Conservation (phyloP, 2,113 vertebrate genomes). For the Paraplagusia blochii region DNA sequence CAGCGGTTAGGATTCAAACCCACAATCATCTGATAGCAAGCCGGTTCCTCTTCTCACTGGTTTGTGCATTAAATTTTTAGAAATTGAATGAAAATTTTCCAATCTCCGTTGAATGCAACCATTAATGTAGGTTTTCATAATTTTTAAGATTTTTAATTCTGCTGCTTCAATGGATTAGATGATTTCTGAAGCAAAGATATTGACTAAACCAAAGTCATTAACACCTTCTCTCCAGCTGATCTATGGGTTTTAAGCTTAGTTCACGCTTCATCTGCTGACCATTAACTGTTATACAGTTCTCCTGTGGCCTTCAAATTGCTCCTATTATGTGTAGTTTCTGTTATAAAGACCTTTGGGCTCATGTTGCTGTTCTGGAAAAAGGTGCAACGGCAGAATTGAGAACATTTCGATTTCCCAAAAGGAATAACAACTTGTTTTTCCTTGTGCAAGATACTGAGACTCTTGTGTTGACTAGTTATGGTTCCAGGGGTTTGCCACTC, state of each 20-base stretch:
- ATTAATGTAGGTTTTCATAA: no score
- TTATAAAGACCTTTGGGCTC: constrained; percentile 53
- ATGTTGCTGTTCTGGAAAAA: constrained; percentile 32
- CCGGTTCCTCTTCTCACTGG: no score
- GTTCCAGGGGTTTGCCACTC: constrained; percentile 34
- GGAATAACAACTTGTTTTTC: constrained; percentile 50
- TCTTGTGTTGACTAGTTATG: constrained; percentile 36
- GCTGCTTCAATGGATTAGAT: no score
- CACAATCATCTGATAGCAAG: no score
- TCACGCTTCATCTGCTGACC: constrained; percentile 45
- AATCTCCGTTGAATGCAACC: no score
- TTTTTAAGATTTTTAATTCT: no score
- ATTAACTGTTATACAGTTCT: constrained; percentile 51
- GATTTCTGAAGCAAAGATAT: constrained; percentile 33
- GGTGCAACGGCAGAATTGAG: constrained; percentile 59
- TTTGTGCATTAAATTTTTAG: no score
- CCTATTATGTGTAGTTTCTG: constrained; percentile 49
- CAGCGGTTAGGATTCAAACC: no score
- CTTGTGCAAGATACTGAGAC: constrained; percentile 1
- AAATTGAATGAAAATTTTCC: no score
- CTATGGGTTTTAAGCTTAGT: constrained; percentile 53
- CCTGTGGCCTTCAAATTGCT: constrained; percentile 58
- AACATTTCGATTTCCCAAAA: constrained; percentile 59
- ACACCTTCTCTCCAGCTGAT: constrained; percentile 40
- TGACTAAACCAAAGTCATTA: constrained; percentile 37